Evolutionary conservation across 37 sponge, comb jelly and placozoan species (phyloP).

Genomic region (Ephydatia muelleri): DNA sequence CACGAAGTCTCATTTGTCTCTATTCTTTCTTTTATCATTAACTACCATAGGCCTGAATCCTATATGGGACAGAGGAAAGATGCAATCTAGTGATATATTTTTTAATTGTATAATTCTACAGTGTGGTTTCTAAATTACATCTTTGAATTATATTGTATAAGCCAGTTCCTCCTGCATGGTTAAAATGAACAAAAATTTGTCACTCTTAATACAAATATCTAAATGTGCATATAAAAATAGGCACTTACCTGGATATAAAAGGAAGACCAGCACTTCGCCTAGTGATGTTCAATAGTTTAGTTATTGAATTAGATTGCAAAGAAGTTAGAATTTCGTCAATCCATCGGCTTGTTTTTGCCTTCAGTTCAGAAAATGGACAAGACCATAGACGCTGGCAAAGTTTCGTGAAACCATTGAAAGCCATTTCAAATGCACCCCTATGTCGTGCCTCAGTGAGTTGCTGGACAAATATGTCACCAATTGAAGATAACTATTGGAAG

Average conservation of each 20-base stretch:
- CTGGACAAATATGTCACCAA: constrained; percentile 68
- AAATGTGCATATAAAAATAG: background rate
- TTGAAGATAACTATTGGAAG: constrained; percentile 35
- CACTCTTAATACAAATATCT: constrained; percentile 3
- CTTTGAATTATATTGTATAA: no score
- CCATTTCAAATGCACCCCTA: constrained; percentile 90
- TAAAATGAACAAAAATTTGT: no score
- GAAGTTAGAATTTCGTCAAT: constrained; percentile 51
- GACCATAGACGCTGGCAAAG: constrained; percentile 76
- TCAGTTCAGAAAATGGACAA: constrained; percentile 17
- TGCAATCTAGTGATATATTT: no score
- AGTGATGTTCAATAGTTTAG: constrained; percentile 59
- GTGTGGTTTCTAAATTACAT: no score
- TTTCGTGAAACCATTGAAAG: constrained; percentile 75
- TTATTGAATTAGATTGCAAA: constrained; percentile 53
- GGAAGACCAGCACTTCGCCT: constrained; percentile 90
- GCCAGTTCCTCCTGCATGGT: no score
- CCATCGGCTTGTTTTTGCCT: constrained; percentile 40
- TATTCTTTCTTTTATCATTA: no score
- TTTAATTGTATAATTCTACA: no score
- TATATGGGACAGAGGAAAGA: no score
- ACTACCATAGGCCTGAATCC: no score
- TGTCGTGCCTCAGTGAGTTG: constrained; percentile 82
- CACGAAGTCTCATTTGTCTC: no score
- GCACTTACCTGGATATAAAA: background rate